Conservation (phyloP, 2,888 invertebrate species). For the Nemapogon koenigi region DNA sequence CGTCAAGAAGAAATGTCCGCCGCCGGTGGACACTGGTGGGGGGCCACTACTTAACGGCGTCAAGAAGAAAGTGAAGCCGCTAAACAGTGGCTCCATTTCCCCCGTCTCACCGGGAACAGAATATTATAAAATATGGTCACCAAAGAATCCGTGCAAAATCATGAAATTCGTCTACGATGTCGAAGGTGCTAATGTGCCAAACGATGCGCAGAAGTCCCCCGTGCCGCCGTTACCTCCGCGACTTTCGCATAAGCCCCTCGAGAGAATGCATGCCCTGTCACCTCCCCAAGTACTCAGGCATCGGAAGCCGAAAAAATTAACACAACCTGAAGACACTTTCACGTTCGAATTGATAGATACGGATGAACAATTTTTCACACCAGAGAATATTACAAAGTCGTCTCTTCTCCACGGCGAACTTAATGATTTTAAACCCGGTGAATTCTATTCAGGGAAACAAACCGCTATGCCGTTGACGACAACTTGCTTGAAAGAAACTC, state of each 20-base stretch:
- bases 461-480: constrained; percentile 41
- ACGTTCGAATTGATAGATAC: constrained; percentile 85
- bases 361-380: constrained; percentile 70
- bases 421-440: constrained; percentile 56
- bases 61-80: constrained; percentile 70
- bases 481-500: constrained; percentile 47
- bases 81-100: constrained; percentile 56
- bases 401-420: constrained; percentile 41
- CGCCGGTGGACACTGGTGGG: constrained; percentile 62
- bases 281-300: constrained; percentile 75
- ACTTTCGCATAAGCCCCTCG: constrained; percentile 76
- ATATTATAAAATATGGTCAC: constrained; percentile 75
- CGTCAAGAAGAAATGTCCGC: constrained; percentile 63
- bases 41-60: constrained; percentile 54
- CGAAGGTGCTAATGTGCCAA: constrained; percentile 51
- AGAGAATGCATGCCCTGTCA: constrained; percentile 72
- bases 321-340: constrained; percentile 78
- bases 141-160: constrained; percentile 65
- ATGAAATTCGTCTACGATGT: constrained; percentile 61
- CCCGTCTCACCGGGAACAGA: constrained; percentile 67
- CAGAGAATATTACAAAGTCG: constrained; percentile 54
- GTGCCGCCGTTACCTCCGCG: constrained; percentile 78
- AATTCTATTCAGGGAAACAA: constrained; percentile 53
- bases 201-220: constrained; percentile 67
- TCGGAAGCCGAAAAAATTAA: constrained; percentile 70